Conservation (phyloP, 1,140 invertebrate species). For the Eulimnadia texana region DNA sequence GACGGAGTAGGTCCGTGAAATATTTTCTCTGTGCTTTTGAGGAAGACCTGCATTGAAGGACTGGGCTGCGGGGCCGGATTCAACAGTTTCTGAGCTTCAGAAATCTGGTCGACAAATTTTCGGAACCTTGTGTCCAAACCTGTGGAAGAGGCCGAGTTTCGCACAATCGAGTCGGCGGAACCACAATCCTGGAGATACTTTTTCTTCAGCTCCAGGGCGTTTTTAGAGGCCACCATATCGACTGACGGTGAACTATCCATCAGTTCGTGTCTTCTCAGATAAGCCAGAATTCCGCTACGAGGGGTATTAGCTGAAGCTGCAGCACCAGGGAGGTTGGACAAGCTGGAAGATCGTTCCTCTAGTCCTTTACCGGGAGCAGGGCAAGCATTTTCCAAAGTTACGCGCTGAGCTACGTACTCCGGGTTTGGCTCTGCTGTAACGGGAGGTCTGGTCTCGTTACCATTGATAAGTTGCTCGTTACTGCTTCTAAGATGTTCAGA, state of each 20-base stretch:
- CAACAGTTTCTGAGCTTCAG: conserved; percentile 71
- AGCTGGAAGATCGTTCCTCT: conserved; percentile 1
- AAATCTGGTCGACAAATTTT: conserved; percentile 66
- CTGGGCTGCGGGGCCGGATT: conserved; percentile 61
- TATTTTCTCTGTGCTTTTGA: conserved; percentile 37
- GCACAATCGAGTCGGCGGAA: conserved; percentile 9
- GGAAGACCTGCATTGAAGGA: conserved; percentile 55
- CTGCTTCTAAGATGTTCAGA: conserved; percentile 19
- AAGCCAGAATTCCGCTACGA: conserved; percentile 6
- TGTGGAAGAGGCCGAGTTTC: conserved; percentile 69
- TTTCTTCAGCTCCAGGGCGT: conserved; percentile 68
- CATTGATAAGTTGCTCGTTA: conserved; percentile 7
- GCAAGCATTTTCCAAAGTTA: neutral
- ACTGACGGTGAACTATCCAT: conserved; percentile 9
- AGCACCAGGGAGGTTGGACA: neutral
- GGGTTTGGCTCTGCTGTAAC: conserved; percentile 4
- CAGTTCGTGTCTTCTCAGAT: conserved; percentile 9
- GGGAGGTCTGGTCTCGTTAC: neutral
- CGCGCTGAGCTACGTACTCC: conserved; percentile 1
- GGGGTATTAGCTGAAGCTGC: neutral
- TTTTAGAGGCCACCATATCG: conserved; percentile 50
- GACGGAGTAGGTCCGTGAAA: conserved; percentile 13
- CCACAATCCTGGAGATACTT: conserved; percentile 47
- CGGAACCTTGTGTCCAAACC: conserved; percentile 67
- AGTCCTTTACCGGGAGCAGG: neutral